phyloP scores from a whole-genome alignment of 2,797 vertebrate genomes.

The Myotis myotis region DNA sequence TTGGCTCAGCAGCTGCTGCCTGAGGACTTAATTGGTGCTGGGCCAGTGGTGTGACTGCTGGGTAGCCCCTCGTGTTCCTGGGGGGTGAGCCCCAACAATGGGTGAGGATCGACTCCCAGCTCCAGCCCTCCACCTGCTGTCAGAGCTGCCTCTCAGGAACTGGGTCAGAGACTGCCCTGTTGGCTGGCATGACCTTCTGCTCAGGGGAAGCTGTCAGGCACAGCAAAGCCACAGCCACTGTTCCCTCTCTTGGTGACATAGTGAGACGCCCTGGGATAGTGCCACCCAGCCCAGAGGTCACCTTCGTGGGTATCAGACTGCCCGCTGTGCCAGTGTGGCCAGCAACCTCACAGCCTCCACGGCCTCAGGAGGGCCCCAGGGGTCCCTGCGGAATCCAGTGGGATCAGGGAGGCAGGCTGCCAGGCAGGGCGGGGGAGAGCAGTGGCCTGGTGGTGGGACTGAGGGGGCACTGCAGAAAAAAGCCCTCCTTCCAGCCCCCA shows the following conservation, averaged over 20 bases:
- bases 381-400: neutral
- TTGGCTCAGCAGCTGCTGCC: neutral
- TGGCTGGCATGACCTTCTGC: neutral
- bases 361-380: fast-evolving
- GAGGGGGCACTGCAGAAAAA: neutral
- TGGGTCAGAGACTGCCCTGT: neutral
- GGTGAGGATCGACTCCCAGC: too few relatives aligned
- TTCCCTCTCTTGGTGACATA: neutral
- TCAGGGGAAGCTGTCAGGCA: neutral
- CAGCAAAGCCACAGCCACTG: neutral
- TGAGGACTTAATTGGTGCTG: neutral
- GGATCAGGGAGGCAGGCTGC: too few relatives aligned
- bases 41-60: neutral
- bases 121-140: neutral
- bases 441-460: neutral
- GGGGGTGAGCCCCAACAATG: neutral
- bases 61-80: neutral
- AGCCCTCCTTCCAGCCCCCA: neutral
- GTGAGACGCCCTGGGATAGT: neutral
- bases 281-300: neutral
- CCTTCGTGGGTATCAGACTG: neutral
- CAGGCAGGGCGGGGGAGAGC: fast-evolving
- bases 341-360: neutral
- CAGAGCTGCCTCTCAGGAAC: neutral
- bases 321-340: neutral